Evolutionary conservation across 2,888 invertebrate genomes (phyloP).

Genomic region (Norana najaformis): DNA sequence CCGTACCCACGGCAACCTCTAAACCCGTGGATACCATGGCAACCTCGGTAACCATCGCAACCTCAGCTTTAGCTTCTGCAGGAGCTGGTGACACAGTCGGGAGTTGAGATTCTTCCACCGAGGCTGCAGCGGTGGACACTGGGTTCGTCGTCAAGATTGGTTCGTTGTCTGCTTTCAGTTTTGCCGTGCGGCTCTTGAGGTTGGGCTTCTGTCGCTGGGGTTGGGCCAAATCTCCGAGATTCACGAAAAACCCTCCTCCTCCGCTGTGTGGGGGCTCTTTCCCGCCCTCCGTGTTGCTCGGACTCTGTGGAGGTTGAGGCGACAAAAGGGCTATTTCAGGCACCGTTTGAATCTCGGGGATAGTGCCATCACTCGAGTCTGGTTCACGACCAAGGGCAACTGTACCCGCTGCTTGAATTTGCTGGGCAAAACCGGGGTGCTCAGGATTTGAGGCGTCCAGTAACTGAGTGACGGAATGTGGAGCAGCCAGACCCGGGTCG

Average conservation of each 20-base stretch:
- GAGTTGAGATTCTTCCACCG: background rate
- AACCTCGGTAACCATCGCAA: background rate
- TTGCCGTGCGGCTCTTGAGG: background rate
- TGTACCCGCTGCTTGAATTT: background rate
- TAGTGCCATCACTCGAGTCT: background rate
- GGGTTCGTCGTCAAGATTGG: background rate
- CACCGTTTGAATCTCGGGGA: background rate
- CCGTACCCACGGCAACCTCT: background rate
- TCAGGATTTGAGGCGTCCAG: background rate
- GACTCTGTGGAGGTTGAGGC: background rate
- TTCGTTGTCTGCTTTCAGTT: background rate
- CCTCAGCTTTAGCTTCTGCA: background rate
- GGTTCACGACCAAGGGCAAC: background rate
- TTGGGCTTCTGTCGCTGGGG: background rate
- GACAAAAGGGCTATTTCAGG: background rate
- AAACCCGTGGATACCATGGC: background rate
- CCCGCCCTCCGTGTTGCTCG: background rate
- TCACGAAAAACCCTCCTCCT: constrained; percentile 21
- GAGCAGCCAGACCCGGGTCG: background rate
- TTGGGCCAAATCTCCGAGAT: background rate
- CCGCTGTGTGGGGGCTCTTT: background rate
- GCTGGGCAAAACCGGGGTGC: background rate
- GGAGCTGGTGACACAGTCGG: background rate
- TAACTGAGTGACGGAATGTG: background rate
- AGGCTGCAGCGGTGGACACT: background rate